Evolutionary conservation across 92 coral and sea anemone genomes (phyloP), one percentile per base, ranked within the genome.

Genomic region (Isaurus tuberculatus): DNA sequence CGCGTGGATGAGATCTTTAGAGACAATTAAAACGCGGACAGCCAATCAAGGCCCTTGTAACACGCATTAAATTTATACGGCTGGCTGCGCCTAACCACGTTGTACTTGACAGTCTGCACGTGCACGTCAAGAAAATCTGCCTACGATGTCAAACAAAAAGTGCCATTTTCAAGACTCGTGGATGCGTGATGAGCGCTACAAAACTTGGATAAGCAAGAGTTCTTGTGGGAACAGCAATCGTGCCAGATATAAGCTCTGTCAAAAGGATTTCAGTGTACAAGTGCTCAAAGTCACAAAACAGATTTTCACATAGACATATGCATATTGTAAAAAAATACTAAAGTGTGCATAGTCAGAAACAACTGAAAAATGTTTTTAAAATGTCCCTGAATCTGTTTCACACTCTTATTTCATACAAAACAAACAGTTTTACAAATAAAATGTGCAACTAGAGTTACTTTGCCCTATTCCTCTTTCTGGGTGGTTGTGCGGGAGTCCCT

Each of bases 171-270:
- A n/a, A n/a, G n/a, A n/a, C n/a, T n/a, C n/a, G n/a, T n/a, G n/a
- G n/a, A 28, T 60, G 29, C 29, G 66, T 60, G 66, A 22, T 60
- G 30, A 60, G 33, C 8, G 30, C 66, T 23, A 60, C 66, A 60
- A 60, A 60, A 60, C 66, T 60, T 60, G 66, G 66, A 60, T 60
- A 60, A 60, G 66, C 29, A 60, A 60, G 66, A 60, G 66, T 60
- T 60, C 66, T 60, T 27, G 66, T 23, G 66, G 66, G 66, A 14
- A 60, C 66, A 60, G 66, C 66, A 60, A 60, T 60, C 66, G 66
- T 60, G 66, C 66, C 66, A 60, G 66, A 60, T 60, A 31, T 22
- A 60, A 60, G 66, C 66, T 60, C 66, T 60, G 66, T 60, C 29
- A 60, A 60, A 60, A 60, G 66, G 29, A 23, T 60, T 60, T 60